phyloP scores from a whole-genome alignment of 2,113 vertebrate genomes.

The human (Homo sapiens) region GRCh38 chr2:219821001-219821500 shows the following conservation, averaged over 20 bases:
- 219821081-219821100: not conserved
- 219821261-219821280: not conserved
- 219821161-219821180: not conserved
- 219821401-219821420: not conserved
- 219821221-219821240: not conserved
- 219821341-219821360: not conserved
- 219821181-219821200: not conserved
- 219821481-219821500: not conserved
- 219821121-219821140: not conserved
- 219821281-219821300: not conserved
- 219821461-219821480: not conserved
- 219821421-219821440: accelerated
- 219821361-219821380: not conserved
- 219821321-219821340: not conserved
- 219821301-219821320: not conserved
- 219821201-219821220: not conserved
- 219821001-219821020: not conserved
- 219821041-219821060: not conserved
- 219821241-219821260: not conserved
- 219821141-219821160: not conserved
- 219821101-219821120: not conserved
- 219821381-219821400: not conserved
- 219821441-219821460: not conserved
- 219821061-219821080: not conserved
- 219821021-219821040: no score